Base-by-base conservation (phyloP, 1,140 invertebrate genomes). In the Drosophila leontia region DNA sequence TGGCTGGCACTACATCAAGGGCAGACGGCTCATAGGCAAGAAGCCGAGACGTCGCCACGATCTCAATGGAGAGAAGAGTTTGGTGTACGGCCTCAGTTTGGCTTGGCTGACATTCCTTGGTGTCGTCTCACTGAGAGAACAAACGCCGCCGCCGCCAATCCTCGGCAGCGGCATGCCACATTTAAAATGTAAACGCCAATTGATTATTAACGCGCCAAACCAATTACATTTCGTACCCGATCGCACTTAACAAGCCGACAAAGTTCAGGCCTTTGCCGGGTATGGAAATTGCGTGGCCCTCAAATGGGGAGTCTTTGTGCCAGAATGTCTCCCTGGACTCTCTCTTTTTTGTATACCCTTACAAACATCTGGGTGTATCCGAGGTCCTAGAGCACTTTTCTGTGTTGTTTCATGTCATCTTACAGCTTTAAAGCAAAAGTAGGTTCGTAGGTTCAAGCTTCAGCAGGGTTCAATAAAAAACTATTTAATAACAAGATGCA, bases 131-230 rank as follows among this genome's bases (percentile, higher is more conserved):
- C 69, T 71, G 45, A 4, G 39, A 72, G 67, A 72, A 75, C 71
- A 75, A 75, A 75, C 70, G 48, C 69, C 58, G 71, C 58, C 51
- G 51, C n/a, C 50, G 51, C 48, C 48, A 50, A 47, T 56, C 32
- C 63, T 32, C 41, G 17, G 15, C 47, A 42, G 69, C 55, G 67
- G 53, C 69, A 72, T 72, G 69, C 69, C 68, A 72, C 69, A 72
- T 72, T 72, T 72, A 72, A 71, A 72, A 72, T 72, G 69, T 75
- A 75, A 75, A 75, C 70, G 70, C 70, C 71, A 75, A 75, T 75
- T 75, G 71, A 75, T 75, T 75, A 75, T 75, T 72, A 72, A 72
- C 67, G 69, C 69, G 69, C 69, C 69, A 72, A 72, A 72, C 69
- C 69, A 72, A 72, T 72, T 72, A 72, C 69, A 72, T 72, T 72